phyloP scores from a whole-genome alignment of 2,888 invertebrate species.

The Melinaea menophilus region DNA sequence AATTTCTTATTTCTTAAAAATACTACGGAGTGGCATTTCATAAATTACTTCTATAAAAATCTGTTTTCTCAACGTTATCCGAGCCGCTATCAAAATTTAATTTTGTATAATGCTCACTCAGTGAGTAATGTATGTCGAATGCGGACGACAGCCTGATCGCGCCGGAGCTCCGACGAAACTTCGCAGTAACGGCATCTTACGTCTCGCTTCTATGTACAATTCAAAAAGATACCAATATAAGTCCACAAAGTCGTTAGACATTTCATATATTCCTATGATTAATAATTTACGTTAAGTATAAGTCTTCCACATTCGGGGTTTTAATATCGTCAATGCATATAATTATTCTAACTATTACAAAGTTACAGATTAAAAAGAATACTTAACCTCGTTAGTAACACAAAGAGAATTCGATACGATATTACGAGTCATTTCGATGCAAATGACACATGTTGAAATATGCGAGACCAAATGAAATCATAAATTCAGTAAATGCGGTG shows the following conservation, averaged over 20 bases:
- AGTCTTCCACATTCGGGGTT: too few relatives aligned
- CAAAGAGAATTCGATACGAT: conserved; percentile 47
- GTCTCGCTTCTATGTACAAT: too few relatives aligned
- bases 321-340: too few relatives aligned
- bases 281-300: too few relatives aligned
- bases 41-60: conserved; percentile 46
- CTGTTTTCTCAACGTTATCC: conserved; percentile 53
- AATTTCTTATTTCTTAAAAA: conserved; percentile 30
- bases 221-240: too few relatives aligned
- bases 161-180: too few relatives aligned
- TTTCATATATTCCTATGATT: too few relatives aligned
- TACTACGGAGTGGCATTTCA: conserved; percentile 23
- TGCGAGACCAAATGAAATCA: conserved; percentile 72
- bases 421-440: conserved; percentile 59
- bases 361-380: conserved; percentile 13
- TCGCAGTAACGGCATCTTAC: too few relatives aligned
- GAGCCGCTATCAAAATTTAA: conserved; percentile 69
- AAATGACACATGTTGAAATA: conserved; percentile 61
- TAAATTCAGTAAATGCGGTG: conserved; percentile 63
- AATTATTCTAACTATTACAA: too few relatives aligned
- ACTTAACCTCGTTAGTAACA: conserved; percentile 28
- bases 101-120: conserved; percentile 68
- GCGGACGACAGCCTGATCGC: too few relatives aligned
- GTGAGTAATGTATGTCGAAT: conserved; percentile 57
- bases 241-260: too few relatives aligned